These are phyloP conservation scores for Schizopygopsis malacanthus DNA, from an alignment of 2,797 vertebrate species.

Conservation along the genomic window DNA sequence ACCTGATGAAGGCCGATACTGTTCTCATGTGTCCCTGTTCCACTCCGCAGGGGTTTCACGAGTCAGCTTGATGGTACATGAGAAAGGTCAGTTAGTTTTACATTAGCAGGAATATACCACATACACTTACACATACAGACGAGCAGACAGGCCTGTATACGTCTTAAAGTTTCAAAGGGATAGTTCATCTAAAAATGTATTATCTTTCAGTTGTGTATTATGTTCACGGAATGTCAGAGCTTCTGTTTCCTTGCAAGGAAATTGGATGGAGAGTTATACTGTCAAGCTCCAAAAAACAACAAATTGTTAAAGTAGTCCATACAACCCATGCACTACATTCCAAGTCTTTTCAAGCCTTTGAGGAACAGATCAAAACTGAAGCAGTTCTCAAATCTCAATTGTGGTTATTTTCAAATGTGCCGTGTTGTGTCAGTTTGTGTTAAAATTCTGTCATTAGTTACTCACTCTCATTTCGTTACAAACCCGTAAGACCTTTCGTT, in stretches of 20 bases:
- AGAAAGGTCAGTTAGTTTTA: conserved; percentile 46
- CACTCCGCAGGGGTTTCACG: conserved; percentile 12
- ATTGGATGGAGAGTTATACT: neutral
- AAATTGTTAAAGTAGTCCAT: neutral
- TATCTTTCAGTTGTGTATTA: neutral
- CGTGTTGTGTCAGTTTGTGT: too few species aligned
- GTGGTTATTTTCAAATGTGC: neutral
- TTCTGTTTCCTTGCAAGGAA: neutral
- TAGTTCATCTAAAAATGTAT: neutral
- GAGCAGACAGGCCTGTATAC: neutral
- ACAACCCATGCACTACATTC: neutral
- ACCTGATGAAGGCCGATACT: neutral
- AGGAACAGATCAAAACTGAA: neutral
- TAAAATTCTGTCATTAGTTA: too few species aligned
- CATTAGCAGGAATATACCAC: neutral
- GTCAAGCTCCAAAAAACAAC: neutral
- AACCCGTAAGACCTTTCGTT: too few species aligned
- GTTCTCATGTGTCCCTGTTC: conserved; percentile 32
- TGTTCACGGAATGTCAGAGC: neutral
- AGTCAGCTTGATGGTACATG: conserved; percentile 27
- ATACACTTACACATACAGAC: conserved; percentile 38
- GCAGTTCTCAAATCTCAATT: neutral
- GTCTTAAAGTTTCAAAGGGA: neutral
- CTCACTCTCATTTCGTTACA: too few species aligned
- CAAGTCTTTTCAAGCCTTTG: neutral